Evolutionary conservation across 92 coral and sea anemone genomes (phyloP), one percentile per base, ranked within the genome.

Genomic region (Epizoanthus stellaris): DNA sequence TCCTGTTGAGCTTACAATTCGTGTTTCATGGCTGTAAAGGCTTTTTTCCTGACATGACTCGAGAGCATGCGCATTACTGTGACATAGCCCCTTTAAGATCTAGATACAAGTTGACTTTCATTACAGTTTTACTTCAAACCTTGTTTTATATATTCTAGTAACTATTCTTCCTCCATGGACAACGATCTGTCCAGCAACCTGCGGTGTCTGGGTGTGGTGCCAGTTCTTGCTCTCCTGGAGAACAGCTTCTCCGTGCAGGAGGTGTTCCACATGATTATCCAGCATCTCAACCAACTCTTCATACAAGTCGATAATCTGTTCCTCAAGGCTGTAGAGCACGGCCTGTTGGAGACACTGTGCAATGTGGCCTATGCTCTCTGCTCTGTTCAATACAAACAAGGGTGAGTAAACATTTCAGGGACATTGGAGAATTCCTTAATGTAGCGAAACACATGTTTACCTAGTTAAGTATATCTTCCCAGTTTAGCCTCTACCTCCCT

Each of bases 281-380:
- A 91, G 80, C 98, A 91, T 58, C 76, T 96, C 7, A 91, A 95
- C 52, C 98, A 92, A 69, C 73, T 94, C 13, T 93, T 96, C 79
- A 88, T 91, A 73, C 91, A 84, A 86, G 96, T 96, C 64, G 98
- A 96, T 73, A 95, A 94, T 67, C 90, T 96, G 82, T 90, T 95
- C 63, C 86, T 96, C 5, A 90, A 94, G 52, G 98, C 99, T 47
- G 93, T 93, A 19, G 98, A 92, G 52, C 95, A 96, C 45, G 99
- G 99, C 40, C 87, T 96, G 73, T 70, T 96, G 64, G 93, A 94
- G 74, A 96, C 99, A 5, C 64, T 96, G 21, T 92, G 94, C 60
- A 96, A 94, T 75, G 97, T 93, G 61, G 85, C 92, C 17, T 82
- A 86, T 62, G 95, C 95, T 10, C 80, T 96, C 59, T 90, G 97